A percentile compares a stretch with the other conserved stretches of the same genome.
These are phyloP conservation scores for Tipula vernalis DNA, from an alignment of 2,888 invertebrate species.

Conservation along the genomic window DNA sequence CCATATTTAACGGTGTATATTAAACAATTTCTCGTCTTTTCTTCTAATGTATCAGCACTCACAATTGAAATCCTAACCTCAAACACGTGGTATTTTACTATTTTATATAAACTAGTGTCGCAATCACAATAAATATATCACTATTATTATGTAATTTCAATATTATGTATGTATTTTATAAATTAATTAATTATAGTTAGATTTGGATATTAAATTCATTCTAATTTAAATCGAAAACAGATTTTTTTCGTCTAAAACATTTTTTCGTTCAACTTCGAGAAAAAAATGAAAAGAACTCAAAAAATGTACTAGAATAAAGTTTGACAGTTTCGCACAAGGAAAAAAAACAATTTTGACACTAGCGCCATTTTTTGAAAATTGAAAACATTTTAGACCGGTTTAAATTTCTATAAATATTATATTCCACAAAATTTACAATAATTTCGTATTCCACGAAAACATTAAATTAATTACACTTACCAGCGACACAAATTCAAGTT, in stretches of 20 bases:
- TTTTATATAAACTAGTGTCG: neutral
- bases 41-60: neutral
- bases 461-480: neutral
- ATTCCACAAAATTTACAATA: neutral
- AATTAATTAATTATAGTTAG: neutral
- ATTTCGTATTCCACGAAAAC: neutral
- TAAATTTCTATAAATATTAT: neutral
- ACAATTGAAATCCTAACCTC: conserved; percentile 9
- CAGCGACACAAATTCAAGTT: conserved; percentile 23
- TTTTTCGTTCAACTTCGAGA: neutral
- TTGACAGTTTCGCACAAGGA: neutral
- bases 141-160: neutral
- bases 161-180: neutral
- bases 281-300: neutral
- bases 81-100: conserved; percentile 11
- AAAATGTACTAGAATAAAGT: neutral
- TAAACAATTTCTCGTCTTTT: neutral
- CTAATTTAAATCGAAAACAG: neutral
- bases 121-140: neutral
- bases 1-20: conserved; percentile 23
- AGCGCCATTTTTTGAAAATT: neutral
- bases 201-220: neutral
- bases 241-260: neutral
- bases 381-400: neutral
- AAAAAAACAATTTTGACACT: neutral